Evolutionary conservation across 92 coral and sea anemone genomes (phyloP).

Genomic region (Zoanthus gigantus): DNA sequence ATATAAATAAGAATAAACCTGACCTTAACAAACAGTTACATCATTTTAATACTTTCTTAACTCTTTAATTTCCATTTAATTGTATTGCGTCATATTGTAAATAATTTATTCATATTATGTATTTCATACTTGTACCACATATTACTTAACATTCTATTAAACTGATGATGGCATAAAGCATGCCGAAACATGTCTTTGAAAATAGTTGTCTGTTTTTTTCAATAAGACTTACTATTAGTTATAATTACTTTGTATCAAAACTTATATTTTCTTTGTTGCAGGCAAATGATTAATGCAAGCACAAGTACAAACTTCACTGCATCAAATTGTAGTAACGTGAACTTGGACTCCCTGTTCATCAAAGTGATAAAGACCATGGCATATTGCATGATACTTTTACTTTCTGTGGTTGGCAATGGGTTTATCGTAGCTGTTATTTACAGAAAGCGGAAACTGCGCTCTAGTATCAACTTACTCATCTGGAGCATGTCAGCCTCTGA

Average conservation of each 20-base stretch:
- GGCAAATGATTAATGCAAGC: conserved; percentile 24
- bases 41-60: too few species aligned
- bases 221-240: too few species aligned
- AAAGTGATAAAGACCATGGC: conserved; percentile 52
- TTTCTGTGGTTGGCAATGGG: conserved; percentile 49
- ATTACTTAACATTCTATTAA: too few species aligned
- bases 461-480: conserved; percentile 58
- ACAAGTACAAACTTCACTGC: neutral
- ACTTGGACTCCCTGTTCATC: conserved; percentile 39
- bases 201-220: too few species aligned
- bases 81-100: too few species aligned
- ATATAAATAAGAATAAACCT: too few species aligned
- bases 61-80: too few species aligned
- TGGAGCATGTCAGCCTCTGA: conserved; percentile 69
- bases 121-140: too few species aligned
- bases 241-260: neutral
- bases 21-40: too few species aligned
- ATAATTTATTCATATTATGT: too few species aligned
- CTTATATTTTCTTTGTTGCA: neutral
- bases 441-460: conserved; percentile 49
- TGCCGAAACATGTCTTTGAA: too few species aligned
- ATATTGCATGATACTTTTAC: conserved; percentile 36
- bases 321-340: neutral
- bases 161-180: too few species aligned
- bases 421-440: conserved; percentile 45